Percentiles rank a stretch among this genome's conserved stretches.
Conservation (phyloP, 2,888 invertebrate species). For the Chrysolina haemoptera region DNA sequence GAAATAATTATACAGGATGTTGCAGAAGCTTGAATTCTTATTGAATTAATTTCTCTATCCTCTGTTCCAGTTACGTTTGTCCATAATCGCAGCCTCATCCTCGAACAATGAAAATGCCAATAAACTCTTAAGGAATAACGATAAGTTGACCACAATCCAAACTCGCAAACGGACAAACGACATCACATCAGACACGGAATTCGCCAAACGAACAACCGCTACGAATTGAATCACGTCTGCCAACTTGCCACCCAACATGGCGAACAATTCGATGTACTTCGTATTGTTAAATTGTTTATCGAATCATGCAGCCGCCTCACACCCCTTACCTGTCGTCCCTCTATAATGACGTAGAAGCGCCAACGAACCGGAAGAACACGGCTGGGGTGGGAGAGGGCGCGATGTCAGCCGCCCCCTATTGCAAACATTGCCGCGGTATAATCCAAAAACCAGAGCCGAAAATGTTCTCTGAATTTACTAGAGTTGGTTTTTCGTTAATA, state of each 20-base stretch:
- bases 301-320: conserved; percentile 26
- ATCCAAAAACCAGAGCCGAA: no score
- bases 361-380: conserved; percentile 38
- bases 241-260: conserved; percentile 38
- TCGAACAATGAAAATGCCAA: neutral
- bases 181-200: neutral
- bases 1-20: no score
- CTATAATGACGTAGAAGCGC: conserved; percentile 19
- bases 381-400: conserved; percentile 29
- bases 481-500: no score
- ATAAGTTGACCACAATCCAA: neutral
- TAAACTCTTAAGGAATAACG: neutral
- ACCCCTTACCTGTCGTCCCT: conserved; percentile 9
- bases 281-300: conserved; percentile 35
- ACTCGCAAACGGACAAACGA: neutral
- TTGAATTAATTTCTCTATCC: no score
- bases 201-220: conserved; percentile 4
- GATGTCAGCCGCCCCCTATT: neutral
- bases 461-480: no score
- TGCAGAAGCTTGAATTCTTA: no score
- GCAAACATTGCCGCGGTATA: conserved; percentile 23
- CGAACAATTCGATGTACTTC: conserved; percentile 31
- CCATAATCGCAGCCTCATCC: neutral
- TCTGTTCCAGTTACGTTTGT: neutral
- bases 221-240: conserved; percentile 30